These are phyloP conservation scores for Cathartes aura DNA, from an alignment of 2,113 vertebrate species.

Conservation along the genomic window DNA sequence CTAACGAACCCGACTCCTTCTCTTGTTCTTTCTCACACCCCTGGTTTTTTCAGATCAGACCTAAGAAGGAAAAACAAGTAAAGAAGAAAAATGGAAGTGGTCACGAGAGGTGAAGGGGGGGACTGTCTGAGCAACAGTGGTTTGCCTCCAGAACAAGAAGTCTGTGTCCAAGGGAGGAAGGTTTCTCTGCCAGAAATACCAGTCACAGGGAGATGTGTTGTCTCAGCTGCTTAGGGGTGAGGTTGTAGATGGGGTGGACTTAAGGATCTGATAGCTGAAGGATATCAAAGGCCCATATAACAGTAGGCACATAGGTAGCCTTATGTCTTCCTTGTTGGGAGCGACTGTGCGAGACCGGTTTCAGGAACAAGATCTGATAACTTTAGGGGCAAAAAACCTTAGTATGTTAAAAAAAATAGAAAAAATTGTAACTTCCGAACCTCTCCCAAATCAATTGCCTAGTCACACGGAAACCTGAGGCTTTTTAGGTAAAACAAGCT, in stretches of 20 bases:
- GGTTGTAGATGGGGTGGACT: background rate
- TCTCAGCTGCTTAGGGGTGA: background rate
- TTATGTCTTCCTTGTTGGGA: background rate
- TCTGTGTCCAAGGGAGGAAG: background rate
- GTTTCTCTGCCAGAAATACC: background rate
- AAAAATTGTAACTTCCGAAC: fast-evolving
- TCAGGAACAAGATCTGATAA: background rate
- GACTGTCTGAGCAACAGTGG: background rate
- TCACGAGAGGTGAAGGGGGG: background rate
- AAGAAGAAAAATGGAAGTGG: background rate
- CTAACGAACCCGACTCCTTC: background rate
- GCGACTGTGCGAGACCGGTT: fast-evolving
- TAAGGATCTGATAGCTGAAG: background rate
- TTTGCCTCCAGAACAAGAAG: background rate
- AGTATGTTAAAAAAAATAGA: background rate
- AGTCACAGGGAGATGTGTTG: background rate
- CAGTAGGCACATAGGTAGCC: background rate
- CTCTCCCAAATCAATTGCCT: background rate
- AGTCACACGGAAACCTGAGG: background rate
- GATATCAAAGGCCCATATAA: background rate
- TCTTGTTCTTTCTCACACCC: background rate
- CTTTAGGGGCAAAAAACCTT: background rate
- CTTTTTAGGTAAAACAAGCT: background rate
- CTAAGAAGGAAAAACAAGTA: background rate
- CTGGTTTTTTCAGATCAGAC: background rate